Evolutionary conservation across 2,797 vertebrate genomes (phyloP).

Genomic region (Oreonectes daqikongensis): DNA sequence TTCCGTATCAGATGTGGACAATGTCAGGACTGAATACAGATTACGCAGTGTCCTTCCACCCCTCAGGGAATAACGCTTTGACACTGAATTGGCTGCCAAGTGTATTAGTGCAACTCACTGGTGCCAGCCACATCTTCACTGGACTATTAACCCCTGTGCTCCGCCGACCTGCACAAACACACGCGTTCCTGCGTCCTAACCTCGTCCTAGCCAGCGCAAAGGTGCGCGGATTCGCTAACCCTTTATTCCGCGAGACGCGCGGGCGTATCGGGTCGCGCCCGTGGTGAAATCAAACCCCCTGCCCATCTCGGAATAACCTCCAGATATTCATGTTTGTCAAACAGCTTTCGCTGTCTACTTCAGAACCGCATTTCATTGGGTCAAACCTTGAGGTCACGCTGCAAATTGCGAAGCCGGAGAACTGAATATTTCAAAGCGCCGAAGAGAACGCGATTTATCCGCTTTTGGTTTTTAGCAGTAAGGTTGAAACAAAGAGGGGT

Average conservation of each 20-base stretch:
- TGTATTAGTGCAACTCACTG: conserved; percentile 89
- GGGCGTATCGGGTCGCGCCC: neutral
- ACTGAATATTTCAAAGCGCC: conserved; percentile 37
- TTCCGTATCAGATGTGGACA: conserved; percentile 99
- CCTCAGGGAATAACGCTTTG: conserved; percentile 87
- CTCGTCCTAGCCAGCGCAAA: conserved; percentile 49
- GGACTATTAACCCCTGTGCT: conserved; percentile 89
- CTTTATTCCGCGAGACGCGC: neutral
- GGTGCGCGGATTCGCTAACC: conserved; percentile 20
- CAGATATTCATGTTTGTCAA: conserved; percentile 45
- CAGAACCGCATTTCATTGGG: conserved; percentile 12
- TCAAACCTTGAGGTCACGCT: conserved; percentile 28
- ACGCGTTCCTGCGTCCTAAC: conserved; percentile 40
- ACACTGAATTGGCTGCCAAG: conserved; percentile 90
- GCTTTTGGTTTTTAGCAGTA: conserved; percentile 16
- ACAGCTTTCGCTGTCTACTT: conserved; percentile 23
- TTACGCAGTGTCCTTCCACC: conserved; percentile 98
- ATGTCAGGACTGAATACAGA: conserved; percentile 99
- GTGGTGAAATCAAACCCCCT: neutral
- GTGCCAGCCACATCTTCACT: conserved; percentile 82
- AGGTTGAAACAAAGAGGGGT: neutral
- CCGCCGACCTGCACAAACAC: conserved; percentile 37
- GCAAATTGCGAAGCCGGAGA: conserved; percentile 31
- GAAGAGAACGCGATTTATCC: conserved; percentile 14
- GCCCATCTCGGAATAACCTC: conserved; percentile 31